These are phyloP conservation scores for Chiloscyllium punctatum DNA, from an alignment of 2,797 vertebrate species.

Conservation along the genomic window DNA sequence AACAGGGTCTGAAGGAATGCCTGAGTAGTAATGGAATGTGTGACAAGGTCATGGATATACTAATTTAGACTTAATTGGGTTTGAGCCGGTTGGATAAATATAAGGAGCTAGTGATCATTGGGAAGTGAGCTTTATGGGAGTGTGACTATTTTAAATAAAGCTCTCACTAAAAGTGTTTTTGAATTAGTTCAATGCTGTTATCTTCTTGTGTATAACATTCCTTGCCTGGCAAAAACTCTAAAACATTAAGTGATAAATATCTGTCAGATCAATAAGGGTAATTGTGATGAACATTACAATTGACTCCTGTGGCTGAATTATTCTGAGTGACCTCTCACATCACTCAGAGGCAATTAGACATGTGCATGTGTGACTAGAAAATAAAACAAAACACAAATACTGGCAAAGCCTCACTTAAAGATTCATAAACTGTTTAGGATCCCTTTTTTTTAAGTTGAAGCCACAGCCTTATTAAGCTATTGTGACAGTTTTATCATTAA, in stretches of 20 bases:
- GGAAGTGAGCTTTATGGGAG: too few relatives aligned
- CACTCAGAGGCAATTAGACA: background rate
- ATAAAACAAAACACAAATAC: background rate
- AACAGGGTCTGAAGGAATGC: too few relatives aligned
- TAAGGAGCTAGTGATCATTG: too few relatives aligned
- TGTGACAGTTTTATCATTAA: conserved; percentile 59
- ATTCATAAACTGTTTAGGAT: conserved; percentile 5
- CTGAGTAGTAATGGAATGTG: too few relatives aligned
- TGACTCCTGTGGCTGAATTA: background rate
- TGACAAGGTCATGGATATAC: too few relatives aligned
- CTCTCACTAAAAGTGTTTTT: too few relatives aligned
- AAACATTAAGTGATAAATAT: background rate
- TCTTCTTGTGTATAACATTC: too few relatives aligned
- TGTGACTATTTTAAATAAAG: too few relatives aligned
- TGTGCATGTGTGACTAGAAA: background rate
- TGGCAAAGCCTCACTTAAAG: background rate
- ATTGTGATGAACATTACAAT: background rate
- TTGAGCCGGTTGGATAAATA: too few relatives aligned
- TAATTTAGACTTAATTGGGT: too few relatives aligned
- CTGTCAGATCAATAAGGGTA: background rate
- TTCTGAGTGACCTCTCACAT: background rate
- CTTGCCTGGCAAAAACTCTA: background rate
- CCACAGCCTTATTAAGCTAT: conserved; percentile 35
- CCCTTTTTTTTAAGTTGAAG: background rate
- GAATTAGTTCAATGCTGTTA: too few relatives aligned